Evolutionary conservation across 2,113 vertebrate genomes (phyloP).

Genomic region (Empidonax traillii): DNA sequence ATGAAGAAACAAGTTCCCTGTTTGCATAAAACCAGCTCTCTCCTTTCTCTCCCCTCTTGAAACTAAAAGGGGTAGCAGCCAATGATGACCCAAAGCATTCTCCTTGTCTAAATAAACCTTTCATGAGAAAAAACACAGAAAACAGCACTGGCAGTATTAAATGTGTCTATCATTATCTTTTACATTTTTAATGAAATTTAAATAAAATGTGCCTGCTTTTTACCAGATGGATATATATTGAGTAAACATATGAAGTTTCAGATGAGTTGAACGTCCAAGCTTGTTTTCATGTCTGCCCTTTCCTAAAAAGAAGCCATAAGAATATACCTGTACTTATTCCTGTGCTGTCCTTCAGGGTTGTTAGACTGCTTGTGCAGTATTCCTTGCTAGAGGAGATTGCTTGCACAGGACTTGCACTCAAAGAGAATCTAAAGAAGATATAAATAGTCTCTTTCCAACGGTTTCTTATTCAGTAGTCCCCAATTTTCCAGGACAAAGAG

Average conservation of each 20-base stretch:
- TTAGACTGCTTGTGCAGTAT: neutral
- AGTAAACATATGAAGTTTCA: neutral
- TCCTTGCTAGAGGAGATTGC: neutral
- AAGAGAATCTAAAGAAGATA: neutral
- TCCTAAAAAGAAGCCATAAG: neutral
- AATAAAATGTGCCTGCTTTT: neutral
- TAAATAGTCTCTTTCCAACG: neutral
- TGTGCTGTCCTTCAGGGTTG: neutral
- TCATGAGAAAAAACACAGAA: neutral
- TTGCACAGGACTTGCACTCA: neutral
- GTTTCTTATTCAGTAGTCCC: neutral
- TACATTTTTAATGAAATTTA: neutral
- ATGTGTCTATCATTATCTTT: neutral
- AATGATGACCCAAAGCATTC: neutral
- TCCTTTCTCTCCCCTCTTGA: neutral
- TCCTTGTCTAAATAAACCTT: conserved; percentile 3
- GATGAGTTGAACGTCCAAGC: neutral
- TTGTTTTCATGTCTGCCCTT: neutral
- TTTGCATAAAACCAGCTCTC: neutral
- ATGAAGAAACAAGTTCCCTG: neutral
- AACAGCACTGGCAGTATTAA: neutral
- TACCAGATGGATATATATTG: neutral
- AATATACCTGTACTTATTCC: neutral
- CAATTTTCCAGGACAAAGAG: neutral
- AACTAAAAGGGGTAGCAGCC: neutral